Evolutionary conservation across 2,888 invertebrate species (phyloP).

Genomic region (Drosophila maculinotata): DNA sequence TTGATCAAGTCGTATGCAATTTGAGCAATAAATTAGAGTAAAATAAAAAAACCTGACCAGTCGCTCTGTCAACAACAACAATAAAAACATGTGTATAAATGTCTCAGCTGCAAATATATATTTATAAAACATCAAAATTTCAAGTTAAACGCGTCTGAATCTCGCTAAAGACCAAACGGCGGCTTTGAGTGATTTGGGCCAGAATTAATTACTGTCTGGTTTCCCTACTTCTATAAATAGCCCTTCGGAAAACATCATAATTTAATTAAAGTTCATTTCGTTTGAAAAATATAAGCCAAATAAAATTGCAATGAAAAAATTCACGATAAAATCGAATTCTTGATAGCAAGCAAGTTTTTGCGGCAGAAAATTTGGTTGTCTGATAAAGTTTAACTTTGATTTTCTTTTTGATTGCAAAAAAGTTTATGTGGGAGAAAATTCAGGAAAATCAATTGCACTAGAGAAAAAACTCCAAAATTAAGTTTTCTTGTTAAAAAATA

Average conservation of each 20-base stretch:
- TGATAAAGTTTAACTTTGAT: background rate
- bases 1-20: conserved; percentile 12
- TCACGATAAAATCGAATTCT: background rate
- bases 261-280: background rate
- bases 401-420: background rate
- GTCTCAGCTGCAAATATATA: conserved; percentile 3
- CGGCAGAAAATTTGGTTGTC: background rate
- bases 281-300: background rate
- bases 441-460: background rate
- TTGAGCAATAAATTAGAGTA: conserved; percentile 12
- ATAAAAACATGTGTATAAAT: conserved; percentile 2
- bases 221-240: background rate
- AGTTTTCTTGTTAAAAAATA: background rate
- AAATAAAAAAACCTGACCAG: conserved; percentile 11
- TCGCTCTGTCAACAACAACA: background rate
- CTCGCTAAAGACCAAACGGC: conserved; percentile 20
- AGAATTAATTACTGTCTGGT: background rate
- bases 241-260: background rate
- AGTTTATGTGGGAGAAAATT: background rate
- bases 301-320: background rate
- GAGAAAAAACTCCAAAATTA: too few species aligned
- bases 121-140: conserved; percentile 36
- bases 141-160: conserved; percentile 48
- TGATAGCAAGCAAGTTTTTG: conserved; percentile 3
- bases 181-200: conserved; percentile 10